A percentile compares a stretch with the other conserved stretches of the same genome.
These are phyloP conservation scores for Drosophila paranaensis DNA, from an alignment of 2,888 invertebrate genomes.

Conservation along the genomic window DNA sequence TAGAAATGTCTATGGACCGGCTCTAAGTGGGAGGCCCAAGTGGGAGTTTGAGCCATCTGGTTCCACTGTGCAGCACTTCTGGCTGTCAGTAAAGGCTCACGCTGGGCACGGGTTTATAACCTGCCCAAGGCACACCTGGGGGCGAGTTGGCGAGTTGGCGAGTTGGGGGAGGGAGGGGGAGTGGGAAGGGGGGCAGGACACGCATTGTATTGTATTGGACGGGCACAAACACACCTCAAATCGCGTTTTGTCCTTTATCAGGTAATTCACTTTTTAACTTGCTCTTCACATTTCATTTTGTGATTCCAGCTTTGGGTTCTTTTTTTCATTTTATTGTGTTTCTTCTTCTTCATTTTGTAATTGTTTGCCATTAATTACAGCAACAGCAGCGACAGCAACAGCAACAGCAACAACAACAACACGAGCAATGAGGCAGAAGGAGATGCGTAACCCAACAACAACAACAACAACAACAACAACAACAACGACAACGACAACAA, in stretches of 20 bases:
- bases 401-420: constrained; percentile 56
- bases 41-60: not conserved
- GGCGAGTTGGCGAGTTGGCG: no score
- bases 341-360: constrained; percentile 67
- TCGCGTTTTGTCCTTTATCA: constrained; percentile 80
- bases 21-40: not conserved
- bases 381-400: constrained; percentile 60
- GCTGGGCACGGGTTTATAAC: constrained; percentile 72
- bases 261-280: constrained; percentile 81
- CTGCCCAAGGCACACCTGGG: constrained; percentile 44
- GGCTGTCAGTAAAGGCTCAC: constrained; percentile 53
- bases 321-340: constrained; percentile 31
- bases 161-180: not conserved
- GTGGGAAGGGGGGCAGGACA: constrained; percentile 7
- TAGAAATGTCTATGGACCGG: not conserved
- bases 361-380: constrained; percentile 82
- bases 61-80: constrained; percentile 60
- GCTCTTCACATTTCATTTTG: constrained; percentile 76
- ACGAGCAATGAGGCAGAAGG: constrained; percentile 36
- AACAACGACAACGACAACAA: constrained; percentile 38
- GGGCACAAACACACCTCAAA: constrained; percentile 73
- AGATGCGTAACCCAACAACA: constrained; percentile 51
- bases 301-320: constrained; percentile 59
- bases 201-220: constrained; percentile 49
- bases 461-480: constrained; percentile 49